Percentiles rank a stretch among this genome's conserved stretches.
Evolutionary conservation across 2,888 invertebrate species (phyloP).

Genomic region (Drosophila formosana): DNA sequence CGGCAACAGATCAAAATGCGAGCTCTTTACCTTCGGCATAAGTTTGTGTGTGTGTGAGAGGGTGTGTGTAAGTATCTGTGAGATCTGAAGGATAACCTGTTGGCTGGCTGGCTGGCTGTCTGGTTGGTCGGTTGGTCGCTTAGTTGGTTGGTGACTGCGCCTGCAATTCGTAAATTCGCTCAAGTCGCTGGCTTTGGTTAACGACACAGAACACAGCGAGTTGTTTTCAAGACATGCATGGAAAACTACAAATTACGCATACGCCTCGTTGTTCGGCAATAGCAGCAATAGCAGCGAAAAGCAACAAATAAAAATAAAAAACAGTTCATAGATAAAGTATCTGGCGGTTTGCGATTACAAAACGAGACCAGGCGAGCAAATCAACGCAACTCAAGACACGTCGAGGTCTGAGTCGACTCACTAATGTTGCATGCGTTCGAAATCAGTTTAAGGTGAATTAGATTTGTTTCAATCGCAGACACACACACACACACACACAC

Average conservation of each 20-base stretch:
- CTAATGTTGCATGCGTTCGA: conserved; percentile 51
- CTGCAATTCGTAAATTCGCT: conserved; percentile 32
- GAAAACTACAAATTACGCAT: conserved; percentile 78
- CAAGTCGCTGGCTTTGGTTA: conserved; percentile 41
- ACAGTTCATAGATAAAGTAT: conserved; percentile 57
- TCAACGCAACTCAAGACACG: conserved; percentile 20
- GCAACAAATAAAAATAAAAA: conserved; percentile 11
- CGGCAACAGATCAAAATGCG: conserved; percentile 23
- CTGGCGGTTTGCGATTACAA: conserved; percentile 55
- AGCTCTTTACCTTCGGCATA: conserved; percentile 46
- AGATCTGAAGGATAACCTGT: conserved; percentile 56
- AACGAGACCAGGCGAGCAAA: conserved; percentile 44
- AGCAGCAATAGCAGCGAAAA: conserved; percentile 13
- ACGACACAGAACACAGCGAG: conserved; percentile 58
- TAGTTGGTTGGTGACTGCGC: conserved; percentile 6
- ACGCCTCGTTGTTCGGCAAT: conserved; percentile 58
- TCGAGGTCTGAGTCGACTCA: conserved; percentile 33
- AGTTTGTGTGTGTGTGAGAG: conserved; percentile 8
- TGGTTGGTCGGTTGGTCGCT: conserved; percentile 13
- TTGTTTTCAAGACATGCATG: conserved; percentile 68
- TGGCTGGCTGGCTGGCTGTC: conserved; percentile 10
- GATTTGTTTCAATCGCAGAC: conserved; percentile 49
- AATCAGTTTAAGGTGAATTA: conserved; percentile 74
- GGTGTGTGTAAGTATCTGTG: not conserved
- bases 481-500: conserved; percentile 24